These are phyloP conservation scores for Watsonalla binaria DNA, from an alignment of 2,888 invertebrate genomes.

Conservation along the genomic window DNA sequence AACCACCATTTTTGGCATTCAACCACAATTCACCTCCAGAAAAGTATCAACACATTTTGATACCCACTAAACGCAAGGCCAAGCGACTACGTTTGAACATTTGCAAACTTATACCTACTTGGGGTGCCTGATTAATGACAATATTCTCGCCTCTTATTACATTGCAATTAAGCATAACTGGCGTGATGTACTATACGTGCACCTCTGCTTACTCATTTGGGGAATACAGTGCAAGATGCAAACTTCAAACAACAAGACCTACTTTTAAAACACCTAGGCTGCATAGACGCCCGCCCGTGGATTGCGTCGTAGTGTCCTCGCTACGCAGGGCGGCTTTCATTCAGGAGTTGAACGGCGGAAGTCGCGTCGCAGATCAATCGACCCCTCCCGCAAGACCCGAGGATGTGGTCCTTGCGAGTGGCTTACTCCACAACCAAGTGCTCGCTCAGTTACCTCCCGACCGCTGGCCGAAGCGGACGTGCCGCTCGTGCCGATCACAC, in stretches of 20 bases:
- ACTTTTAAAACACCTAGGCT: not conserved
- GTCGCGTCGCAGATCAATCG: slow-evolving; percentile 66
- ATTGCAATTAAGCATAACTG: too few species aligned
- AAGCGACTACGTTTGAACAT: too few species aligned
- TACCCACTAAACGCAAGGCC: too few species aligned
- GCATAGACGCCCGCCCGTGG: slow-evolving; percentile 3
- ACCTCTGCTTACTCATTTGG: too few species aligned
- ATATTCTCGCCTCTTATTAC: too few species aligned
- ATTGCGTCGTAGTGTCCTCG: slow-evolving; percentile 3
- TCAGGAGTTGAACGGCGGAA: slow-evolving; percentile 59
- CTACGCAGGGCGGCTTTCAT: slow-evolving; percentile 46
- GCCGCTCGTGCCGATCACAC: slow-evolving; percentile 21
- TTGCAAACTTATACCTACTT: too few species aligned
- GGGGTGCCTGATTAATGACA: too few species aligned
- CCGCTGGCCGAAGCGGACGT: slow-evolving; percentile 39
- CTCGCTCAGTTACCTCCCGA: slow-evolving; percentile 46
- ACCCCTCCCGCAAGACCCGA: slow-evolving; percentile 46
- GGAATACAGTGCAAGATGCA: too few species aligned
- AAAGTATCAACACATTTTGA: too few species aligned
- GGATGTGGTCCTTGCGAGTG: slow-evolving; percentile 39
- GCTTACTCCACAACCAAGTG: slow-evolving; percentile 17
- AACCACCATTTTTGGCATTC: too few species aligned
- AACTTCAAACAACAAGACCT: not conserved
- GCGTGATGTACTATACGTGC: too few species aligned
- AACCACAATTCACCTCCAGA: too few species aligned